These are phyloP conservation scores for Cettia cetti DNA, from an alignment of 2,113 vertebrate genomes.

Conservation along the genomic window DNA sequence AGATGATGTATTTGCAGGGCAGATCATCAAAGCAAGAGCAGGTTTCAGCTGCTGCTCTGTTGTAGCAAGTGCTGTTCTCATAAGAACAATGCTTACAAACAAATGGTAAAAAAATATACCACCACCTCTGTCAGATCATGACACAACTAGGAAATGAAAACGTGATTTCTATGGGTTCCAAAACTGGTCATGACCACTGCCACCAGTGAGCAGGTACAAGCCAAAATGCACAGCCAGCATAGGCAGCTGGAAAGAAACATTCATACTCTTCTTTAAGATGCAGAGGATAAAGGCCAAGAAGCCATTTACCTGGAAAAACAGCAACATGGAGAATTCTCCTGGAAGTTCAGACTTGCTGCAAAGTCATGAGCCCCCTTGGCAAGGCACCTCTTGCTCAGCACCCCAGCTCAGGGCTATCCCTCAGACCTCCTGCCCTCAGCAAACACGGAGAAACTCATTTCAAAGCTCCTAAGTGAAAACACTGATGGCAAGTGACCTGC, in stretches of 20 bases:
- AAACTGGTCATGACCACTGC: background rate
- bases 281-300: background rate
- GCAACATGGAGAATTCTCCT: background rate
- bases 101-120: background rate
- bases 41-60: background rate
- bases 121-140: background rate
- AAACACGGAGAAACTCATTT: background rate
- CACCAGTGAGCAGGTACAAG: background rate
- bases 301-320: background rate
- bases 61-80: background rate
- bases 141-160: background rate
- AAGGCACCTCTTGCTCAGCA: background rate
- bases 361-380: background rate
- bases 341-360: background rate
- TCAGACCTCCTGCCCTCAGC: background rate
- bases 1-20: conserved; percentile 39
- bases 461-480: background rate
- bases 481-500: background rate
- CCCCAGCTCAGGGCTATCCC: no score
- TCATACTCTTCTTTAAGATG: background rate
- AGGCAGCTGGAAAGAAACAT: background rate
- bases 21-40: conserved; percentile 44
- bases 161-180: background rate
- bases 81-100: background rate
- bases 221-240: background rate